phyloP scores from a whole-genome alignment of 1,140 invertebrate species.

The Bombus waltoni region DNA sequence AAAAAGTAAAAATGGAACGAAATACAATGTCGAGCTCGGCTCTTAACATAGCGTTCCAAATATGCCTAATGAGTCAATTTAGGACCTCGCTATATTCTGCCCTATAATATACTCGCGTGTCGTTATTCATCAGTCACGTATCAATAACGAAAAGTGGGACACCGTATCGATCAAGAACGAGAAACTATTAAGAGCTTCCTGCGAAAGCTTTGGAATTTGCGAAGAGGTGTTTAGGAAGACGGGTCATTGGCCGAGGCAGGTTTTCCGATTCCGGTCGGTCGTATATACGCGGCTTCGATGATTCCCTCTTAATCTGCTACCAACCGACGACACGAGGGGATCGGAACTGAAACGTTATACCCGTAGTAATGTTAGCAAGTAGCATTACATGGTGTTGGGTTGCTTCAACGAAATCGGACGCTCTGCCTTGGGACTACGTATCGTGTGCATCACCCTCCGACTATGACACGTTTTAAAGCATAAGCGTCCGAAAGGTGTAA shows the following conservation, averaged over 20 bases:
- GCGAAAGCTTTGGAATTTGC: not conserved
- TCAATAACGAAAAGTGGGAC: not conserved
- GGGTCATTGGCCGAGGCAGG: constrained; percentile 12
- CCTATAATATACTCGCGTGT: not conserved
- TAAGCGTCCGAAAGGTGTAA: not conserved
- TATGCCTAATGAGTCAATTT: not conserved
- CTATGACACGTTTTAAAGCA: not conserved
- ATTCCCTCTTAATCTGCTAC: constrained; percentile 28
- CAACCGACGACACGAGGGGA: constrained; percentile 29
- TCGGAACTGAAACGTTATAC: constrained; percentile 56
- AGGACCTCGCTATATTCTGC: not conserved
- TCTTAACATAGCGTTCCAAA: not conserved
- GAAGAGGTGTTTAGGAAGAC: not conserved
- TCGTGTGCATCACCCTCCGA: constrained; percentile 20
- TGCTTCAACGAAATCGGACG: constrained; percentile 54
- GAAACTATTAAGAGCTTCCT: not conserved
- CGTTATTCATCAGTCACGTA: too few species aligned
- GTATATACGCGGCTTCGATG: constrained; percentile 7
- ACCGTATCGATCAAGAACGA: not conserved
- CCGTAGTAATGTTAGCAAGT: constrained; percentile 53
- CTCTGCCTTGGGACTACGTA: constrained; percentile 36
- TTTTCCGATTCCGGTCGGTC: constrained; percentile 30
- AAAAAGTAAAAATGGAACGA: not conserved
- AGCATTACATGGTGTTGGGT: constrained; percentile 52
- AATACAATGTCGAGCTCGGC: not conserved